These are phyloP conservation scores for Typhlomys cinereus DNA, from an alignment of 2,113 vertebrate genomes.

Conservation along the genomic window DNA sequence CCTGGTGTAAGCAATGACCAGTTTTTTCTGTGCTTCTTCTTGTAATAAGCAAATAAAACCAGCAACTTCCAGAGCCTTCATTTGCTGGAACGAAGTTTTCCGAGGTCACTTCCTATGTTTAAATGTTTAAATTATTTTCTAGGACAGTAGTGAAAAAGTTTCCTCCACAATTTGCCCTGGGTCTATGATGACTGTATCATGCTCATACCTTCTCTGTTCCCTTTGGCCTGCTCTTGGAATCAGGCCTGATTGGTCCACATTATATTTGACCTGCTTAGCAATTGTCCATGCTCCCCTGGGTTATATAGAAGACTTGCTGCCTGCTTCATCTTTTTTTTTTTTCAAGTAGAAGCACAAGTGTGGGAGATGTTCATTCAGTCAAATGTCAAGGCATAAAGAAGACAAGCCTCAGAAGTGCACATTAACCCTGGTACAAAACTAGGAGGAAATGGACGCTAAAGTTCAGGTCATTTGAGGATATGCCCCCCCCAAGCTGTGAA, in stretches of 20 bases:
- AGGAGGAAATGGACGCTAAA: background rate
- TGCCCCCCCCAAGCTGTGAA: too few species aligned
- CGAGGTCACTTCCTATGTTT: too few species aligned
- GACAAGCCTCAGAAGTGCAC: background rate
- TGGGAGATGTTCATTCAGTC: too few species aligned
- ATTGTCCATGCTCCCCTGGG: background rate
- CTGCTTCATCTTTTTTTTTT: background rate
- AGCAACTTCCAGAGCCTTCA: background rate
- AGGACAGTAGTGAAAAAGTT: background rate
- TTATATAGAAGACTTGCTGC: too few species aligned
- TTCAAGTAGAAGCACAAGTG: background rate
- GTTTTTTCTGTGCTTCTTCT: background rate
- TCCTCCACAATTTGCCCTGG: background rate
- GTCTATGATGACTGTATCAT: background rate
- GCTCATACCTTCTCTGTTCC: background rate
- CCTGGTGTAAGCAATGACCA: background rate
- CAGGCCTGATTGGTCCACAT: background rate
- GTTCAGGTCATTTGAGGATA: background rate
- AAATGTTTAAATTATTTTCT: background rate
- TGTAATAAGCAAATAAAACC: background rate
- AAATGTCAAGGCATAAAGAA: background rate
- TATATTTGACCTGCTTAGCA: background rate
- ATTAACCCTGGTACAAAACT: background rate
- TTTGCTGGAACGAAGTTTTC: background rate
- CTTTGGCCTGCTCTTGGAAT: too few species aligned